phyloP scores from a whole-genome alignment of 2,888 invertebrate species.

The Monoplex corrugatus region DNA sequence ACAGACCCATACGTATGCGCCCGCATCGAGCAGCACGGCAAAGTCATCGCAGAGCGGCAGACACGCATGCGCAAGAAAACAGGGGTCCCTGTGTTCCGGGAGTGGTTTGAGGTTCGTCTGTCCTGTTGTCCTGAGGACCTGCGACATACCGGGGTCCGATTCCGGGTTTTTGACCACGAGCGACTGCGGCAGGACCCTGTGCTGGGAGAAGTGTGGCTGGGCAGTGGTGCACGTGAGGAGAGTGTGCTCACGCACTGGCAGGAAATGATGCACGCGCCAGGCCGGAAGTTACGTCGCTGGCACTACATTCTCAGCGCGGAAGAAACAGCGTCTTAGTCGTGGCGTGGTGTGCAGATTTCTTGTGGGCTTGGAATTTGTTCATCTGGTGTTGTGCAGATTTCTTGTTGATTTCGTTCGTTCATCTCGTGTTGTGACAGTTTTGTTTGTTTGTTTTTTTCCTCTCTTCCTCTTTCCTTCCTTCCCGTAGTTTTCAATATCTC shows the following conservation, averaged over 20 bases:
- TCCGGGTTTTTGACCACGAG: constrained; percentile 77
- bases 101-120: constrained; percentile 72
- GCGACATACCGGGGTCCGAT: constrained; percentile 79
- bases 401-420: too few relatives aligned
- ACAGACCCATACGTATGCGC: constrained; percentile 78
- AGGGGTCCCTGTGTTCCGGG: constrained; percentile 70
- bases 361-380: too few relatives aligned
- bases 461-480: too few relatives aligned
- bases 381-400: too few relatives aligned
- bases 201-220: constrained; percentile 79
- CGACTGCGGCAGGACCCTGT: constrained; percentile 81
- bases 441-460: too few relatives aligned
- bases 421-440: too few relatives aligned
- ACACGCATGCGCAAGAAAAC: constrained; percentile 71
- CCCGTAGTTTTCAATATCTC: too few relatives aligned
- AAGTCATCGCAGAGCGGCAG: constrained; percentile 74
- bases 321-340: constrained; percentile 41
- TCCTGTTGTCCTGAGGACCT: constrained; percentile 78
- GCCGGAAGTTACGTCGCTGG: constrained; percentile 76
- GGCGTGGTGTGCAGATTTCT: background rate
- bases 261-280: constrained; percentile 79
- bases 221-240: constrained; percentile 79
- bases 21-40: constrained; percentile 78
- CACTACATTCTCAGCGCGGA: constrained; percentile 75
- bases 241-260: constrained; percentile 81